Conservation (phyloP, 1,140 invertebrate genomes). For the Scaptomyza montana region DNA sequence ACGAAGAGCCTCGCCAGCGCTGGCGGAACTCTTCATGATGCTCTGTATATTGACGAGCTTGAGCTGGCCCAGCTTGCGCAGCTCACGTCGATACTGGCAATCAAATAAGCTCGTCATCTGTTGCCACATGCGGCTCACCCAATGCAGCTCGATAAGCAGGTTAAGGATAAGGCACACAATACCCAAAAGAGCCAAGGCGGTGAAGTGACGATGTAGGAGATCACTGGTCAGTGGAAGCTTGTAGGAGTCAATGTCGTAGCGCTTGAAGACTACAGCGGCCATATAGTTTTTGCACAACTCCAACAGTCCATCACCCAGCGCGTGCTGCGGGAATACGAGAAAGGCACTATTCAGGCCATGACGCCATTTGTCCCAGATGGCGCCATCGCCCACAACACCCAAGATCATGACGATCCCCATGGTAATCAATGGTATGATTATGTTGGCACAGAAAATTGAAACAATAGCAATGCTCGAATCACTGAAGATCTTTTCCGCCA, state of each 20-base stretch:
- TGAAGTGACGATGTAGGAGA: slow-evolving; percentile 85
- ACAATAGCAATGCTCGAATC: slow-evolving; percentile 88
- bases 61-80: slow-evolving; percentile 60
- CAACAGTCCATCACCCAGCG: slow-evolving; percentile 86
- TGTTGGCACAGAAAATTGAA: slow-evolving; percentile 87
- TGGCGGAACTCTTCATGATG: slow-evolving; percentile 69
- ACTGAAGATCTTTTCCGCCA: slow-evolving; percentile 86
- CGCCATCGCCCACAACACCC: slow-evolving; percentile 87
- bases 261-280: slow-evolving; percentile 84
- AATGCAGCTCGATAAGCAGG: slow-evolving; percentile 85
- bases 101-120: slow-evolving; percentile 44
- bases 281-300: slow-evolving; percentile 88
- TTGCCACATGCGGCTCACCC: slow-evolving; percentile 51
- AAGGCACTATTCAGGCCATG: slow-evolving; percentile 86
- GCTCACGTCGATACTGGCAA: slow-evolving; percentile 49
- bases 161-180: slow-evolving; percentile 85
- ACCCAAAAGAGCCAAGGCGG: slow-evolving; percentile 85
- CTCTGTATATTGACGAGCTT: slow-evolving; percentile 61
- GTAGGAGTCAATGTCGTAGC: slow-evolving; percentile 88
- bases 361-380: slow-evolving; percentile 85
- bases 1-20: slow-evolving; percentile 55
- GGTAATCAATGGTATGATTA: slow-evolving; percentile 86
- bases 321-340: slow-evolving; percentile 87
- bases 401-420: slow-evolving; percentile 86
- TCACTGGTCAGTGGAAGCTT: slow-evolving; percentile 85